Evolutionary conservation across 92 coral and sea anemone genomes (phyloP).

Genomic region (Paramuricea clavata): DNA sequence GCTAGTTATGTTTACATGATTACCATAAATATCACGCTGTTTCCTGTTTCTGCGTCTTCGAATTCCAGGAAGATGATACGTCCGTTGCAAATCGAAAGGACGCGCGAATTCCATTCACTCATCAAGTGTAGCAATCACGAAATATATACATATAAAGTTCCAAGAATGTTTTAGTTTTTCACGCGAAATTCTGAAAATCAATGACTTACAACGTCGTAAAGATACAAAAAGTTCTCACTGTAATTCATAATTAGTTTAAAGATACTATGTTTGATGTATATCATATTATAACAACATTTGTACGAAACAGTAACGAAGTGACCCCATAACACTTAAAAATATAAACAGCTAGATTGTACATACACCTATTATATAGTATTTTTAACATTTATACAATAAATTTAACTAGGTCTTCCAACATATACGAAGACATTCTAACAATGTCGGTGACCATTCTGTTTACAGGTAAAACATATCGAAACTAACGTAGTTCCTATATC

Average conservation of each 20-base stretch:
- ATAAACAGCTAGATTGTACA: too few species aligned
- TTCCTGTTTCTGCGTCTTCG: not conserved
- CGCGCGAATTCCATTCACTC: not conserved
- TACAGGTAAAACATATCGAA: too few species aligned
- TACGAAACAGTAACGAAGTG: too few species aligned
- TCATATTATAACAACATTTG: too few species aligned
- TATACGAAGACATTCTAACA: not conserved
- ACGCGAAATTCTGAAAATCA: too few species aligned
- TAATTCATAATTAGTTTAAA: too few species aligned
- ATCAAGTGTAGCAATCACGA: not conserved
- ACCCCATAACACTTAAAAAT: not conserved
- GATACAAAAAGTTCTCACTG: too few species aligned
- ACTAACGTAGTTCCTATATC: not conserved
- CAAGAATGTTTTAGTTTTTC: too few species aligned
- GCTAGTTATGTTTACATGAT: not conserved
- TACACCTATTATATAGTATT: not conserved
- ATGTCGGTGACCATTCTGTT: too few species aligned
- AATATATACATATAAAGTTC: too few species aligned
- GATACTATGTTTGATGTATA: too few species aligned
- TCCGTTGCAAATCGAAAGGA: constrained; percentile 12
- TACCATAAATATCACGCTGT: not conserved
- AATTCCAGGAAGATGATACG: not conserved
- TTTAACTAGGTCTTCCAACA: not conserved
- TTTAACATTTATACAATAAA: not conserved
- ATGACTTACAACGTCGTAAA: too few species aligned